Evolutionary conservation across 2,113 vertebrate genomes (phyloP), one percentile per base, ranked within the genome.

Genomic region (Poeciliopsis occidentalis): DNA sequence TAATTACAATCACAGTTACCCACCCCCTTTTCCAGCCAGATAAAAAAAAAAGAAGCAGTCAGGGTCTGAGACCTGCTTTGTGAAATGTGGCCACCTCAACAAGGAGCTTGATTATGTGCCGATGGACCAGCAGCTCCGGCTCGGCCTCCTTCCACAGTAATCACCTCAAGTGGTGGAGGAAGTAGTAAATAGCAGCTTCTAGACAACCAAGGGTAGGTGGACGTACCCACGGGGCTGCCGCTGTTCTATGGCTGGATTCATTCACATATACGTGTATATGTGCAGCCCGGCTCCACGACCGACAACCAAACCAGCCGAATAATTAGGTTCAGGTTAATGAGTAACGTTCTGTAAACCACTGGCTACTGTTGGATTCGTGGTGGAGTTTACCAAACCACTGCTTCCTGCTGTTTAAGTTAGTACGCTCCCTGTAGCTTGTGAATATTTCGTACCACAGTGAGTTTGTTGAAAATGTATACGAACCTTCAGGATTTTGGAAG

Each of bases 91-190:
- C 70, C 78, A 75, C 76, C 71, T 60, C 70, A 86, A 88, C 80
- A 87, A 91, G 83, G 81, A 85, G 83, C 83, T 86, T 75, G 84
- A 86, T 91, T 89, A 89, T 92, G 81, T 79, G 57, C 70, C 64
- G 72, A n/a, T 11, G 12, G 51, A 3, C 67, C 79, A 68, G 81
- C 75, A 65, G 41, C 75, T 79, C 80, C 15, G 11, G 75, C 64
- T 31, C 29, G 54, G 83, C 76, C 81, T 69, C 69, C 73, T 75
- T 81, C 84, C 79, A 67, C 27, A 13, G 60, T 90, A 89, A 85
- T 80, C 73, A 71, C 78, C 73, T 68, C 27, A 51, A 72, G 73
- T 69, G 87, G 85, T 83, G 88, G 67, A 85, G 73, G 86, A 81
- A 85, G 74, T 82, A 83, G 79, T 84, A 87, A 91, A 89, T 79